Conservation (phyloP, 2,888 invertebrate species). For the Eledona agricola region DNA sequence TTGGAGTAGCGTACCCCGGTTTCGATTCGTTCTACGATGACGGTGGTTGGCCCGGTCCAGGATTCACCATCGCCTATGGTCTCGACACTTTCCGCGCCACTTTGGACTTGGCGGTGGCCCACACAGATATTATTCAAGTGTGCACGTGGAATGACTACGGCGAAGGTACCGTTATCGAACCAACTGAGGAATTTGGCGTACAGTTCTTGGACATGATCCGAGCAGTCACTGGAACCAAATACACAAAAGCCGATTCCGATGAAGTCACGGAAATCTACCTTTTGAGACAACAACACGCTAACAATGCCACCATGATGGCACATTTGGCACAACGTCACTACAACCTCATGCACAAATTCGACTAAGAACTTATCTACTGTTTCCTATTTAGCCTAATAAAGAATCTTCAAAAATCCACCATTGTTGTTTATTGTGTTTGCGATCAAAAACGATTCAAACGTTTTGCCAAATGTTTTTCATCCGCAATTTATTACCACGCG, state of each 20-base stretch:
- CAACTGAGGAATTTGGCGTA: constrained; percentile 17
- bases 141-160: constrained; percentile 25
- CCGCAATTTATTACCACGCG: too few relatives aligned
- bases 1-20: constrained; percentile 26
- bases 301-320: not conserved
- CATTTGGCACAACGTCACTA: not conserved
- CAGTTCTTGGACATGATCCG: constrained; percentile 25
- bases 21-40: constrained; percentile 14
- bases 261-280: constrained; percentile 12
- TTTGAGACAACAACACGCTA: constrained; percentile 8
- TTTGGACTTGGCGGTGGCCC: constrained; percentile 9
- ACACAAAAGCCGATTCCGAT: constrained; percentile 12
- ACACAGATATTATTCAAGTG: constrained; percentile 22
- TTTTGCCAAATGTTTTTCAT: too few relatives aligned
- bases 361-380: too few relatives aligned
- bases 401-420: too few relatives aligned
- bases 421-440: not conserved
- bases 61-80: constrained; percentile 14
- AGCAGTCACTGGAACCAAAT: constrained; percentile 46
- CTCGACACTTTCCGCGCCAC: constrained; percentile 14
- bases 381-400: too few relatives aligned
- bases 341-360: not conserved
- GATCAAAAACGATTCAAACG: too few relatives aligned
- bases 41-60: constrained; percentile 26
- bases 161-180: constrained; percentile 26